These are phyloP conservation scores for Meloidogyne exigua DNA, from an alignment of 1,140 invertebrate genomes.

Conservation along the genomic window DNA sequence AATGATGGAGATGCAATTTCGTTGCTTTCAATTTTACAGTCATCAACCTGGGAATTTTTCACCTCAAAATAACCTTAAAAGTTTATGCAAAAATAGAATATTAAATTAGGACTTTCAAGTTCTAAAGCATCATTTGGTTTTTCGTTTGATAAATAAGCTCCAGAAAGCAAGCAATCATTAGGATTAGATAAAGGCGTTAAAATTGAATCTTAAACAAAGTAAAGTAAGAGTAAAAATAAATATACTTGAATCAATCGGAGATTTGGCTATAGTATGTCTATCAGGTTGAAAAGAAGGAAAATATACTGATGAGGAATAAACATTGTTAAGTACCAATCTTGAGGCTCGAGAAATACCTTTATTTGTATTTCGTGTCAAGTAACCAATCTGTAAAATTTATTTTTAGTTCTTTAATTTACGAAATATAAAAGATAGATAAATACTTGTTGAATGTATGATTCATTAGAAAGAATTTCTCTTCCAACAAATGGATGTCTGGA, in stretches of 20 bases:
- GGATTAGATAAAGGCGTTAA: neutral
- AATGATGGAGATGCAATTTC: neutral
- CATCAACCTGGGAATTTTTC: neutral
- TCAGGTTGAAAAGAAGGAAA: neutral
- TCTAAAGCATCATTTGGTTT: neutral
- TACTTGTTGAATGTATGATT: conserved; percentile 6
- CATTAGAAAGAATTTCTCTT: neutral
- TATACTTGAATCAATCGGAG: neutral
- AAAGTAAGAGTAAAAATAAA: neutral
- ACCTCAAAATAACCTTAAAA: neutral
- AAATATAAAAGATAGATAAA: neutral
- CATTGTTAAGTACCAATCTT: conserved; percentile 7
- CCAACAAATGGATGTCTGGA: conserved; percentile 14
- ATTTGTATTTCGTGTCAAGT: conserved; percentile 13
- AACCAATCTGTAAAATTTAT: conserved; percentile 1
- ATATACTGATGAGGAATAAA: conserved; percentile 11
- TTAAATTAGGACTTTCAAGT: neutral
- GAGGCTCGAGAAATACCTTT: conserved; percentile 20
- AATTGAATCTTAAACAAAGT: neutral
- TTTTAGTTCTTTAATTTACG: neutral
- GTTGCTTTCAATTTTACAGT: neutral
- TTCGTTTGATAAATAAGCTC: neutral
- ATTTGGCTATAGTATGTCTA: neutral
- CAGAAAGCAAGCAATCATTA: neutral
- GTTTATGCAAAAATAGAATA: neutral